Conservation (phyloP, 2,888 invertebrate genomes). For the Drosophila incognita region DNA sequence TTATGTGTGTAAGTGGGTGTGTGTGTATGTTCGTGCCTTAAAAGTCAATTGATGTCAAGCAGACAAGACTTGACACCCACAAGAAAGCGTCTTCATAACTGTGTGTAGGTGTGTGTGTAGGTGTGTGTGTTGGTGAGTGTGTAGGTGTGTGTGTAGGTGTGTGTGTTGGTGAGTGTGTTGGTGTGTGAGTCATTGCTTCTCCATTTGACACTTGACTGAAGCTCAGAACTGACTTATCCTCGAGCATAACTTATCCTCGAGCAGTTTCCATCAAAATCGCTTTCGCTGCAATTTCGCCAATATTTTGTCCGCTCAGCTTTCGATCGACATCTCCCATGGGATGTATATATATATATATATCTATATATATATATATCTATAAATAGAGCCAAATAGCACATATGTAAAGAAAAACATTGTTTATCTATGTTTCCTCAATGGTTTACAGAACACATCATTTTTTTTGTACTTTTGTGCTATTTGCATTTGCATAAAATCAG, state of each 20-base stretch:
- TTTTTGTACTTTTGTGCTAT: background rate
- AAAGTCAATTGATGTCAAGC: slow-evolving; percentile 69
- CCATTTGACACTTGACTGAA: slow-evolving; percentile 31
- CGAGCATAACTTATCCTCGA: background rate
- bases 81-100: slow-evolving; percentile 39
- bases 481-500: background rate
- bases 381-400: background rate
- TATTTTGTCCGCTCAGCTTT: background rate
- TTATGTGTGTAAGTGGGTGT: slow-evolving; percentile 4
- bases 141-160: background rate
- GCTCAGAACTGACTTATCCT: slow-evolving; percentile 13
- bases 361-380: background rate
- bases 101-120: background rate
- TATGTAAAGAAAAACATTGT: background rate
- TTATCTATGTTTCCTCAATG: background rate
- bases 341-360: background rate
- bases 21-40: slow-evolving; percentile 22
- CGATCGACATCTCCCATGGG: background rate
- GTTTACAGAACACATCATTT: background rate
- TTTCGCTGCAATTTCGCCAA: slow-evolving; percentile 30
- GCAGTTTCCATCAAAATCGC: slow-evolving; percentile 14
- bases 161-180: slow-evolving; percentile 5
- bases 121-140: slow-evolving; percentile 1
- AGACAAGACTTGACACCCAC: slow-evolving; percentile 39
- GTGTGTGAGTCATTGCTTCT: slow-evolving; percentile 7